Evolutionary conservation across 1,140 invertebrate species (phyloP).

Genomic region (Hydropsyche tenuis): DNA sequence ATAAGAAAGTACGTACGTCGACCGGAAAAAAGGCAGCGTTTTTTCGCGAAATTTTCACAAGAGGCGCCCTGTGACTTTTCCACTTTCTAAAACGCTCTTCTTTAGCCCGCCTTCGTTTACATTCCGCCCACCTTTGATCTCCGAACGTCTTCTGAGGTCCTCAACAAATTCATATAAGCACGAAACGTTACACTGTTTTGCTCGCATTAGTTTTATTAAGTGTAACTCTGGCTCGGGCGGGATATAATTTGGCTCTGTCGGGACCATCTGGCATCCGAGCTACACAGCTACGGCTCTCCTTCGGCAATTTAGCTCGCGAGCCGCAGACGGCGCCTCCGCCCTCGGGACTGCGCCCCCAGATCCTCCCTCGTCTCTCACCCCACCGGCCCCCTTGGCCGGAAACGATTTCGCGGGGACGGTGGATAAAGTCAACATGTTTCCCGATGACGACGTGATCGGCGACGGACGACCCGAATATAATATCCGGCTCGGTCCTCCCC

Average conservation of each 20-base stretch:
- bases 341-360: neutral
- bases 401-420: constrained; percentile 35
- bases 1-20: too few relatives aligned
- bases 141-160: too few relatives aligned
- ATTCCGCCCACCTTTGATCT: too few relatives aligned
- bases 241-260: constrained; percentile 33
- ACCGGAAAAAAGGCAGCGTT: too few relatives aligned
- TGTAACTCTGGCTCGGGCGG: neutral
- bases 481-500: constrained; percentile 24
- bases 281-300: neutral
- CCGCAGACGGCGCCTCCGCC: neutral
- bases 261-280: constrained; percentile 16
- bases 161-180: too few relatives aligned
- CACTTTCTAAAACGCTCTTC: too few relatives aligned
- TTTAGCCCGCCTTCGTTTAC: too few relatives aligned
- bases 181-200: too few relatives aligned
- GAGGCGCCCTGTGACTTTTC: too few relatives aligned
- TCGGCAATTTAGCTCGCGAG: constrained; percentile 24
- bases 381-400: neutral
- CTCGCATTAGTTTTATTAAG: constrained; percentile 26
- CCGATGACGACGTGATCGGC: constrained; percentile 33
- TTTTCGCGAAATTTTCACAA: too few relatives aligned
- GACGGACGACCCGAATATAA: constrained; percentile 39
- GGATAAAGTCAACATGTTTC: constrained; percentile 45
- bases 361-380: neutral